These are phyloP conservation scores for Leptinotarsa texana DNA, from an alignment of 1,140 invertebrate species.

Conservation along the genomic window DNA sequence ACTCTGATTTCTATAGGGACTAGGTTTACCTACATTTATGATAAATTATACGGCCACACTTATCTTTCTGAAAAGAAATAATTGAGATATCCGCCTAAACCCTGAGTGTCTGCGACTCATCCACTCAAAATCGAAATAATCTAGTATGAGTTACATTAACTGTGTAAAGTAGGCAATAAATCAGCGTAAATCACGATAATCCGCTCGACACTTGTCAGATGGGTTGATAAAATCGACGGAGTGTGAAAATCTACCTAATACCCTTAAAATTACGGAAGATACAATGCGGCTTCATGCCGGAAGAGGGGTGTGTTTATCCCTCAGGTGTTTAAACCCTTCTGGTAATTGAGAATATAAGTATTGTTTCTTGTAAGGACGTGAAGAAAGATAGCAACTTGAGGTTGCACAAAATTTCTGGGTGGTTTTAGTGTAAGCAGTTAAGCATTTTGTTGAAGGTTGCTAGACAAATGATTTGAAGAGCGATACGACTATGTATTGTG, in stretches of 20 bases:
- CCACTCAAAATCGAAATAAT: not conserved
- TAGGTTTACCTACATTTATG: too few species aligned
- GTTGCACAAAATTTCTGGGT: too few species aligned
- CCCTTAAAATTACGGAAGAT: conserved; percentile 8
- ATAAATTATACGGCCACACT: too few species aligned
- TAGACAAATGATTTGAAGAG: too few species aligned
- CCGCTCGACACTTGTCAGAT: not conserved
- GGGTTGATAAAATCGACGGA: conserved; percentile 5
- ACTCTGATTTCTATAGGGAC: too few species aligned
- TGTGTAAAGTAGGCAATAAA: not conserved
- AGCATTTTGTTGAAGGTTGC: too few species aligned
- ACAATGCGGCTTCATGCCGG: conserved; percentile 3
- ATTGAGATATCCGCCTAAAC: too few species aligned
- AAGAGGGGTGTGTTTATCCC: not conserved
- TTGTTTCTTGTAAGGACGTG: not conserved
- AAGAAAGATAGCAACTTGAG: too few species aligned
- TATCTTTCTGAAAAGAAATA: too few species aligned
- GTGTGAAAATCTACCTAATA: conserved; percentile 2
- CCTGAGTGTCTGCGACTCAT: too few species aligned
- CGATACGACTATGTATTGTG: too few species aligned
- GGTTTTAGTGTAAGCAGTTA: too few species aligned
- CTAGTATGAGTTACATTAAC: not conserved
- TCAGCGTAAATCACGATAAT: not conserved
- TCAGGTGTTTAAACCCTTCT: not conserved
- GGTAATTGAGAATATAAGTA: not conserved